A percentile compares a stretch with the other conserved stretches of the same genome.
Conservation (phyloP, 2,797 vertebrate species). For the Epinephelus awoara region DNA sequence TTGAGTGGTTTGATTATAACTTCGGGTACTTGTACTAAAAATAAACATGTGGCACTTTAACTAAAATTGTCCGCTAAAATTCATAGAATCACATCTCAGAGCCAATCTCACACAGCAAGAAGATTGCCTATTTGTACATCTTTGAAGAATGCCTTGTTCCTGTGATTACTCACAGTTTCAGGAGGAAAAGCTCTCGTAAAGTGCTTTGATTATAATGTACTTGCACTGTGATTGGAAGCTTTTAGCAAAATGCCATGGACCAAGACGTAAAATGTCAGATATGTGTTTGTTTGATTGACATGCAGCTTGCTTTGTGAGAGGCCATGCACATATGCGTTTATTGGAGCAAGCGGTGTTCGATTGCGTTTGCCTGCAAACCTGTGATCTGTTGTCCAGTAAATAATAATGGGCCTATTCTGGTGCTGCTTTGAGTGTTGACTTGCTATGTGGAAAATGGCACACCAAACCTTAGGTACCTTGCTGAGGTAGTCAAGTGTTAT, state of each 20-base stretch:
- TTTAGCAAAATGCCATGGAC: slow-evolving; percentile 66
- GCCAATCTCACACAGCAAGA: slow-evolving; percentile 22
- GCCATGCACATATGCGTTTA: slow-evolving; percentile 6
- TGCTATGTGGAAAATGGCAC: background rate
- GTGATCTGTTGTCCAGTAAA: background rate
- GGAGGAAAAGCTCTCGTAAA: slow-evolving; percentile 12
- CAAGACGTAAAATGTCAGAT: slow-evolving; percentile 65
- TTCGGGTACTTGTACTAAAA: slow-evolving; percentile 33
- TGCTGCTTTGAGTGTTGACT: background rate
- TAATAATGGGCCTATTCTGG: background rate
- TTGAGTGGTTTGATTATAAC: slow-evolving; percentile 51
- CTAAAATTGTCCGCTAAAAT: slow-evolving; percentile 42
- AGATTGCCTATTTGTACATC: slow-evolving; percentile 15
- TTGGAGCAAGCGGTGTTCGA: background rate
- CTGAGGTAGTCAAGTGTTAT: background rate
- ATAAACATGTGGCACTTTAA: slow-evolving; percentile 45
- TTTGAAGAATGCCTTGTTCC: slow-evolving; percentile 32
- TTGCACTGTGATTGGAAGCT: slow-evolving; percentile 31
- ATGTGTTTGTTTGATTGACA: slow-evolving; percentile 46
- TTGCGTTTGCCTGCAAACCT: slow-evolving; percentile 8
- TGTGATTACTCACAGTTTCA: slow-evolving; percentile 48
- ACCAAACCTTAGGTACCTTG: background rate
- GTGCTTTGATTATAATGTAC: slow-evolving; percentile 49
- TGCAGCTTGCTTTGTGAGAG: background rate
- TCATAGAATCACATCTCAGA: slow-evolving; percentile 7